These are phyloP conservation scores for Melanerpes formicivorus DNA, from an alignment of 2,113 vertebrate genomes.

Conservation along the genomic window DNA sequence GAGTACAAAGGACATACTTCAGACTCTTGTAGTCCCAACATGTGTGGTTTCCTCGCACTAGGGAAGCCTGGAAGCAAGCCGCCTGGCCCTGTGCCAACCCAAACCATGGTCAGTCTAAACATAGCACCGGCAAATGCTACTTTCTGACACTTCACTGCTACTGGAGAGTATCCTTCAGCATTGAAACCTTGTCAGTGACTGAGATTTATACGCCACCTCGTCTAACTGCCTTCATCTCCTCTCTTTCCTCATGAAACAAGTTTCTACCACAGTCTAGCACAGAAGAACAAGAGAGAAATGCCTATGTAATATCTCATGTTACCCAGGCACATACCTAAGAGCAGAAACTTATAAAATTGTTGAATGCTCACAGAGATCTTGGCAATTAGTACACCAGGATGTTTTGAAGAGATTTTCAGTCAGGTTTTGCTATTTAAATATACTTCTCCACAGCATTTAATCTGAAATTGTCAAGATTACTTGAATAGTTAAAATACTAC, in stretches of 20 bases:
- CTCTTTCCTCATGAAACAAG: background rate
- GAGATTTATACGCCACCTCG: background rate
- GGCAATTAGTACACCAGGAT: background rate
- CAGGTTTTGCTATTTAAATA: background rate
- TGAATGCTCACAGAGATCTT: background rate
- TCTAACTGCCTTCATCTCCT: background rate
- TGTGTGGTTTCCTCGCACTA: conserved; percentile 64
- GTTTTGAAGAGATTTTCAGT: background rate
- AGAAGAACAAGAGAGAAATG: background rate
- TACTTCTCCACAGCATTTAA: background rate
- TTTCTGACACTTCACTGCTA: conserved; percentile 70
- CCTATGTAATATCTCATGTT: background rate
- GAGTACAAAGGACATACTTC: conserved; percentile 69
- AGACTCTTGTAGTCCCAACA: conserved; percentile 44
- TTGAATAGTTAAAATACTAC: background rate
- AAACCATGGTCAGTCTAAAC: conserved; percentile 72
- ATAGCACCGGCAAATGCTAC: conserved; percentile 16
- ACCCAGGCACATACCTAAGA: background rate
- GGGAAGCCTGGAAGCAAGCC: conserved; percentile 53
- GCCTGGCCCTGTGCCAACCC: conserved; percentile 60
- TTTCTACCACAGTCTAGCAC: background rate
- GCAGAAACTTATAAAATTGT: background rate
- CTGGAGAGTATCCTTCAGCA: conserved; percentile 50
- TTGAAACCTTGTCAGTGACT: background rate
- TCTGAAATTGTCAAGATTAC: background rate